Percentiles rank a stretch among this genome's conserved stretches.
Evolutionary conservation across 2,888 invertebrate genomes (phyloP).

Genomic region (Drosophila nr. perissopoda): DNA sequence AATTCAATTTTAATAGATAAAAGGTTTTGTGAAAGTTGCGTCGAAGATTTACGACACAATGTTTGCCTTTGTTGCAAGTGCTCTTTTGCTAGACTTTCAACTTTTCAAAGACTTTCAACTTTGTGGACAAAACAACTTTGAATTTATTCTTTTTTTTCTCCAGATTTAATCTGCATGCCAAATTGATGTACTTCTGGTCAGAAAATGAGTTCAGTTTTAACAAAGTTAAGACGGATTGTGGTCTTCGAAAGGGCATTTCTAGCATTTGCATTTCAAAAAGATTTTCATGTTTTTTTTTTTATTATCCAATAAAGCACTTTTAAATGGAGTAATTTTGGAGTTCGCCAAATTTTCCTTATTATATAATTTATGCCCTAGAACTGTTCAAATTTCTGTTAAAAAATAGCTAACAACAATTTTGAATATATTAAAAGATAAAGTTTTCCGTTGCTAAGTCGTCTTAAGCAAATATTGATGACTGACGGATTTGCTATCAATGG

Average conservation of each 20-base stretch:
- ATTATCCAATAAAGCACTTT: not conserved
- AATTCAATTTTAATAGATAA: conserved; percentile 12
- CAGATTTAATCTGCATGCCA: not conserved
- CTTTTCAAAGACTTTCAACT: not conserved
- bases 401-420: not conserved
- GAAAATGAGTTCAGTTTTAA: not conserved
- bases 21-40: not conserved
- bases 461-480: not conserved
- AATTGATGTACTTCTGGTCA: not conserved
- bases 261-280: not conserved
- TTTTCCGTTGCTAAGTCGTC: not conserved
- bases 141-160: not conserved
- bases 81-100: not conserved
- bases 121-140: not conserved
- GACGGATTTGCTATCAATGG: not conserved
- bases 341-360: not conserved
- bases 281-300: not conserved
- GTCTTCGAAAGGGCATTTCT: not conserved
- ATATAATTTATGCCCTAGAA: not conserved
- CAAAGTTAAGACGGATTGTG: not conserved
- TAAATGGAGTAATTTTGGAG: not conserved
- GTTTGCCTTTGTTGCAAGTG: not conserved
- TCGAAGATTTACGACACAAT: not conserved
- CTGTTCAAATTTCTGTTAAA: not conserved
- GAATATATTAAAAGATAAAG: not conserved